Evolutionary conservation across 2,113 vertebrate species (phyloP), one percentile per base, ranked within the genome.

Genomic region (Plecturocebus donacophilus): DNA sequence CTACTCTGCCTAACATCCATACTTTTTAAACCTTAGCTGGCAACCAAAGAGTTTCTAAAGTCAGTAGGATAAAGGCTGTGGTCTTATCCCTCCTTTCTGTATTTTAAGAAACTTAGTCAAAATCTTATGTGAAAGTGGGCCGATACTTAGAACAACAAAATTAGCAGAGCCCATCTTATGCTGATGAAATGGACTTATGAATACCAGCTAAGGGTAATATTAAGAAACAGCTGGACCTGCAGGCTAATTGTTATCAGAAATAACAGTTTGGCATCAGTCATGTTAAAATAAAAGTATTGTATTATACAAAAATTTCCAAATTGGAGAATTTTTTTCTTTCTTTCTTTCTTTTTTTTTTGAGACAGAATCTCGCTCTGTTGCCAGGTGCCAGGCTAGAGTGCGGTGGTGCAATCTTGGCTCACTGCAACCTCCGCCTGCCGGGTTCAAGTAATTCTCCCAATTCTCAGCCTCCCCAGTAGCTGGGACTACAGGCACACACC

Each of bases 291-390:
- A 76, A 92, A 80, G 1, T 25, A 79, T 11, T 45, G 8, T 64
- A 54, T 87, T 91, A 84, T 82, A 88, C 87, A 83, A 47, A 91
- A 3, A 71, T 95, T 76, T 97, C 70, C n/a, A 8, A 71, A 3
- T 47, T 49, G 54, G 82, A 11, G 38, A 94, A 13, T 25, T 73
- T 89, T 92, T 96, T 97, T 13, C 17, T 42, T n/a, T n/a, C n/a
- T n/a, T n/a, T n/a, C n/a, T n/a, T n/a, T 42, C 5, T 42, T 42
- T 42, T 42, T 42, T 42, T 42, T 42, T 42, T 42, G 42, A 42
- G 42, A 42, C 42, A 42, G 42, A 42, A 5, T 42, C 42, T 42
- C 42, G 42, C 42, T 42, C 42, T 42, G 42, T 42, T 5, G 42
- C 42, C 5, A 42, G 42, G 42, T 42, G 42, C 42, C 42, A 42